phyloP scores from a whole-genome alignment of 2,113 vertebrate genomes.

The Pardalotus punctatus region DNA sequence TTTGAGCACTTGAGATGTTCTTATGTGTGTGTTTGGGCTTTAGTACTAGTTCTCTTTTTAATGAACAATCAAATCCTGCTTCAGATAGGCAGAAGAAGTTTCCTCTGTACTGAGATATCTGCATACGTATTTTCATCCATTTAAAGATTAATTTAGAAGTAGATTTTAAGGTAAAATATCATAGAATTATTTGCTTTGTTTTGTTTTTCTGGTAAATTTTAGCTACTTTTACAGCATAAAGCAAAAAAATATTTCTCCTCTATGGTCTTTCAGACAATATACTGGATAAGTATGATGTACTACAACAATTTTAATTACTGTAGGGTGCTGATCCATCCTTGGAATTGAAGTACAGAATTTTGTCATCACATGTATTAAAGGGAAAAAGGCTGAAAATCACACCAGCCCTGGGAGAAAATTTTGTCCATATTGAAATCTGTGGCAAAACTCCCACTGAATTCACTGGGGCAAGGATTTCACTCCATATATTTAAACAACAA shows the following conservation, averaged over 20 bases:
- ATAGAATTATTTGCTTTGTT: neutral
- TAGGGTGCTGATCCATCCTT: conserved; percentile 17
- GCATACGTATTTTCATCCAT: neutral
- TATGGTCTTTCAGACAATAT: neutral
- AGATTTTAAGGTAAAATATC: neutral
- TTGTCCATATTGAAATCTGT: neutral
- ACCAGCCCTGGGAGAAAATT: neutral
- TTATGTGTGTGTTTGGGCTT: neutral
- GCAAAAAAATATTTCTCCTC: neutral
- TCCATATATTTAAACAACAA: neutral
- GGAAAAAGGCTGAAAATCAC: neutral
- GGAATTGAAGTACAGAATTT: conserved; percentile 21
- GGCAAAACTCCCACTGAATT: conserved; percentile 21
- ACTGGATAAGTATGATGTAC: neutral
- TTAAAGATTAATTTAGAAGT: neutral
- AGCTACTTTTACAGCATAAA: neutral
- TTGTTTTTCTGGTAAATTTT: neutral
- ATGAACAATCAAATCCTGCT: neutral
- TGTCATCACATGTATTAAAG: conserved; percentile 29
- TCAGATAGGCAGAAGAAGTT: neutral
- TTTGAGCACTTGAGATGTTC: neutral
- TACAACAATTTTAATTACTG: conserved; percentile 20
- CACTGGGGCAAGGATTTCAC: neutral
- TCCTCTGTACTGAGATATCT: neutral
- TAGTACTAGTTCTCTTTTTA: neutral